These are phyloP conservation scores for Drosophila repleta DNA, from an alignment of 1,140 invertebrate species.

Conservation along the genomic window DNA sequence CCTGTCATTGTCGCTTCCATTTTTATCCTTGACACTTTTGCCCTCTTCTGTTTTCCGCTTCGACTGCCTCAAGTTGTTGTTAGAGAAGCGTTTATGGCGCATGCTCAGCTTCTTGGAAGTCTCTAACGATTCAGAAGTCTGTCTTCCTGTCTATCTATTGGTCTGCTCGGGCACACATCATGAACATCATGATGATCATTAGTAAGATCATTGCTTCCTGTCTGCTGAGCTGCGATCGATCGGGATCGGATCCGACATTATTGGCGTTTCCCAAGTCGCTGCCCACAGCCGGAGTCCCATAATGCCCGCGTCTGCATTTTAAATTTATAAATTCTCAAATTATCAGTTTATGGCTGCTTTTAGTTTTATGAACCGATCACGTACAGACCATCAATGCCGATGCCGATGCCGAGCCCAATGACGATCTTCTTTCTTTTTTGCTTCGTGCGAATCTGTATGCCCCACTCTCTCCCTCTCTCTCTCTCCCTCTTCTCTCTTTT, in stretches of 20 bases:
- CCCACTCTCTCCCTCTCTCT: conserved; percentile 12
- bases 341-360: conserved; percentile 79
- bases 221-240: conserved; percentile 36
- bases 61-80: conserved; percentile 11
- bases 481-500: conserved; percentile 16
- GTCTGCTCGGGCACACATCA: conserved; percentile 3
- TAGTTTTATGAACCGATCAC: conserved; percentile 82
- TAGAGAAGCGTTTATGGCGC: conserved; percentile 43
- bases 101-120: conserved; percentile 38
- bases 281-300: conserved; percentile 22
- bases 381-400: conserved; percentile 60
- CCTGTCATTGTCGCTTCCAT: conserved; percentile 19
- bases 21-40: conserved; percentile 16
- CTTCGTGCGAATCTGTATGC: conserved; percentile 72
- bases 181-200: conserved; percentile 37
- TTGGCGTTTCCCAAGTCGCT: conserved; percentile 14
- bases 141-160: not conserved
- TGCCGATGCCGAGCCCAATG: conserved; percentile 32
- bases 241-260: conserved; percentile 40
- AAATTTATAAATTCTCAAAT: conserved; percentile 80
- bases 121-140: conserved; percentile 11
- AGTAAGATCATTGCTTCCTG: conserved; percentile 51
- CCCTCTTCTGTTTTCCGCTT: conserved; percentile 15
- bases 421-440: conserved; percentile 13
- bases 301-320: conserved; percentile 56